Base-by-base conservation (phyloP, 2,888 invertebrate species). In the Rosalia funebris region DNA sequence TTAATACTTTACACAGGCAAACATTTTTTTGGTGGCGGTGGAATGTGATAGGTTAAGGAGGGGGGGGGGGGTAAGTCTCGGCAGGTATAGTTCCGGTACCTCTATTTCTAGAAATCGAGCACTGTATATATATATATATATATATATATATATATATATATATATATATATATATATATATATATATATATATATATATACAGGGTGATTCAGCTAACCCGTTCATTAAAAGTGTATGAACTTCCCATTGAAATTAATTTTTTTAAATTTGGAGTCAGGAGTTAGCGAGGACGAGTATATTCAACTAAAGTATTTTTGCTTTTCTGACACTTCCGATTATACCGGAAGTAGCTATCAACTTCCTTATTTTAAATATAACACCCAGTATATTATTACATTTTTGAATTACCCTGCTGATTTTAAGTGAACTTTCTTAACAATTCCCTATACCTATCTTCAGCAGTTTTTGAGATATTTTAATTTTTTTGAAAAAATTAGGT, bases 291-390 rank as follows among this genome's bases (percentile, higher is more conserved):
- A 39, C 15, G 39, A n/a, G 5, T 11, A 11, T 39, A 5, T 11
- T 14, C 15, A 39, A 39, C 7, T 39, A 39, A 39, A 39, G 15
- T 39, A 39, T 9, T 39, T 11, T 11, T 14, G 12, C 15, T 14
- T 14, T 39, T 25, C 25, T 25, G 25, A 25, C 25, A 25, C 25
- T 25, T 25, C 25, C 25, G 25, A 7, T 25, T 25, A 39, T 39
- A 39, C 39, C 39, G 39, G 39, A 39, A 39, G 39, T 39, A 5
- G 39, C 9, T 14, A 14, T 39, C 14, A 39, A 39, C 15, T 39
- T 39, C 11, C 39, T 39, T 39, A 39, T 39, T 39, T 39, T 39
- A 11, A 39, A 39, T 14, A 9, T 2, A 39, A 39, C 39, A 39
- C 12, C 39, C 39, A 14, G 12, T 39, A 39, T 39, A 39, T 39